Evolutionary conservation across 2,888 invertebrate genomes (phyloP).

Genomic region (Theodoxus fluviatilis): DNA sequence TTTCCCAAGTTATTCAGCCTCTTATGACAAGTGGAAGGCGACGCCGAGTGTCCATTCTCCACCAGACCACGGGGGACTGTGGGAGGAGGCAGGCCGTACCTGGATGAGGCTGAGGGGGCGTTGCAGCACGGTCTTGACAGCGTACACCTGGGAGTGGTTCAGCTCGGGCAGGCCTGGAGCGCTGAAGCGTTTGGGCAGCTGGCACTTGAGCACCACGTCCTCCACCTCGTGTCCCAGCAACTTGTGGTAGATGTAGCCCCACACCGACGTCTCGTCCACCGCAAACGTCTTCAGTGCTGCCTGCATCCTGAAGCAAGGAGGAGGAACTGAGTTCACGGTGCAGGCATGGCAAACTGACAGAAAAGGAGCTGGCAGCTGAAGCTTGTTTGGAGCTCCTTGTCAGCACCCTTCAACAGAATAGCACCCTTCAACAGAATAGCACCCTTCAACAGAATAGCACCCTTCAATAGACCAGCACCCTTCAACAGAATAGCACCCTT

Average conservation of each 20-base stretch:
- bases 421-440: no score
- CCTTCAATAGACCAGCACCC: no score
- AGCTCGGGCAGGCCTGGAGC: conserved; percentile 97
- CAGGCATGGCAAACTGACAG: not conserved
- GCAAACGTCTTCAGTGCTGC: conserved; percentile 92
- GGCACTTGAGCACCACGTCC: conserved; percentile 88
- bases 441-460: no score
- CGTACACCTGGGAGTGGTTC: conserved; percentile 94
- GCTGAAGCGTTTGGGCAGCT: conserved; percentile 93
- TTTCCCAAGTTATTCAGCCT: no score
- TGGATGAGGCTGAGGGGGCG: conserved; percentile 95
- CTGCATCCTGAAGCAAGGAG: conserved; percentile 78
- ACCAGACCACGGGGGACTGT: no score
- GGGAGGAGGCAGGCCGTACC: no score
- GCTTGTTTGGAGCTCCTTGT: no score
- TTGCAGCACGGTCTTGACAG: conserved; percentile 96
- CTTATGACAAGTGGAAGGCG: no score
- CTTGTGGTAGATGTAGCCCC: conserved; percentile 96
- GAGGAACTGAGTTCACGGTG: no score
- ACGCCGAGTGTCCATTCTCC: no score
- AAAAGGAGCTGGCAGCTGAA: not conserved
- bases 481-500: no score
- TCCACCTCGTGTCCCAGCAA: conserved; percentile 82
- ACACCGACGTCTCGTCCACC: conserved; percentile 94
- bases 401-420: no score